Conservation (phyloP, 2,888 invertebrate species). For the Ennomos fuscantarius region DNA sequence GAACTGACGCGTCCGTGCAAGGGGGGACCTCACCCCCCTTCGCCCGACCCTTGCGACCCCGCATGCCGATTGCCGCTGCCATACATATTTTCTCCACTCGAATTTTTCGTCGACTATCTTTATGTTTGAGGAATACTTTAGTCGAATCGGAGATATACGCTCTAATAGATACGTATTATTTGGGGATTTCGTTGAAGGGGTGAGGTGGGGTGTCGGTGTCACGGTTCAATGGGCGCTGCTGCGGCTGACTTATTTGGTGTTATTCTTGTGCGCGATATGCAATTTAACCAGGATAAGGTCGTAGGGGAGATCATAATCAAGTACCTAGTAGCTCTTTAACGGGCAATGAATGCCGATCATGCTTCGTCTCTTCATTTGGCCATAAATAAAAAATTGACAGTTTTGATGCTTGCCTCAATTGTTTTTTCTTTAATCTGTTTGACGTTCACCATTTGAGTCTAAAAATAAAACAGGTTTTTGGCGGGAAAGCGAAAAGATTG, state of each 20-base stretch:
- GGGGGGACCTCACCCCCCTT: constrained; percentile 60
- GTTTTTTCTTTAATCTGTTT: too few species aligned
- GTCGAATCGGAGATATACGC: constrained; percentile 81
- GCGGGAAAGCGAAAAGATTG: too few species aligned
- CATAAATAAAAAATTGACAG: too few species aligned
- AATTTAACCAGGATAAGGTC: constrained; percentile 50
- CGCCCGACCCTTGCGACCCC: constrained; percentile 65
- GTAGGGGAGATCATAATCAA: constrained; percentile 37
- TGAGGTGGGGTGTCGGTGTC: constrained; percentile 60
- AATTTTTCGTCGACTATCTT: constrained; percentile 84
- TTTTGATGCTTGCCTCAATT: too few species aligned
- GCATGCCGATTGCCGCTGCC: constrained; percentile 74
- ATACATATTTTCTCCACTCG: constrained; percentile 83
- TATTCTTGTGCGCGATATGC: constrained; percentile 64
- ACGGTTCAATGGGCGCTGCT: constrained; percentile 53
- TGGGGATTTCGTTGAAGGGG: constrained; percentile 71
- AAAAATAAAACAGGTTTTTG: background rate
- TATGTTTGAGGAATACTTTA: constrained; percentile 83
- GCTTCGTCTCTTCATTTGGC: too few species aligned
- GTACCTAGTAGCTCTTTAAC: constrained; percentile 30
- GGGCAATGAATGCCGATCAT: constrained; percentile 7
- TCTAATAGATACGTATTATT: constrained; percentile 83
- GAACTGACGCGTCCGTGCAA: constrained; percentile 63
- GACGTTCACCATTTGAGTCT: constrained; percentile 2
- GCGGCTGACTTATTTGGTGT: constrained; percentile 60